Conservation (phyloP, 2,113 vertebrate genomes). For the Nothobranchius furzeri region DNA sequence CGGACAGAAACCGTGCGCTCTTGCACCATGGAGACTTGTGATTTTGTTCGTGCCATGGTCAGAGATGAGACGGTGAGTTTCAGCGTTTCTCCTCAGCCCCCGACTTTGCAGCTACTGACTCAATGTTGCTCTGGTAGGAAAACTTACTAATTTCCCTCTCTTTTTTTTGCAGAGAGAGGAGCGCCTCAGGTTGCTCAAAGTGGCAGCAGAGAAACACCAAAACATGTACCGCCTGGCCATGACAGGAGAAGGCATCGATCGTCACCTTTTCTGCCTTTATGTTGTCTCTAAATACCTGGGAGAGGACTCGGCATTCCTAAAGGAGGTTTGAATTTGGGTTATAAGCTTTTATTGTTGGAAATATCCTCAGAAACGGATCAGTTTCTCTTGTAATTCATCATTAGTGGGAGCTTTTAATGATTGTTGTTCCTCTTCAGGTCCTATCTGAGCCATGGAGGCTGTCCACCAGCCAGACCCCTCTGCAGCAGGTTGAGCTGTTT, state of each 20-base stretch:
- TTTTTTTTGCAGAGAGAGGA: slow-evolving; percentile 79
- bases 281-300: slow-evolving; percentile 96
- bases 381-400: neutral
- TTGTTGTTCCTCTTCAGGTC: slow-evolving; percentile 78
- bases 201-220: slow-evolving; percentile 89
- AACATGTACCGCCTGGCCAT: slow-evolving; percentile 89
- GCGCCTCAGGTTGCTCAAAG: slow-evolving; percentile 76
- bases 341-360: neutral
- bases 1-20: slow-evolving; percentile 96
- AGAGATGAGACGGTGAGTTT: slow-evolving; percentile 83
- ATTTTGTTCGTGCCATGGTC: slow-evolving; percentile 88
- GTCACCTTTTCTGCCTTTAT: slow-evolving; percentile 97
- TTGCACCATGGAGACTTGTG: slow-evolving; percentile 85
- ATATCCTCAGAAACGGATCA: neutral
- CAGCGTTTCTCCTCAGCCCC: neutral
- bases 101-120: neutral
- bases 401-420: neutral
- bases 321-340: slow-evolving; percentile 80
- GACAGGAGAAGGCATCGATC: slow-evolving; percentile 92
- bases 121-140: neutral
- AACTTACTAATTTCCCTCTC: neutral
- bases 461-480: slow-evolving; percentile 96
- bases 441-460: slow-evolving; percentile 95
- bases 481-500: slow-evolving; percentile 88
- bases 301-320: slow-evolving; percentile 93